A percentile compares a stretch with the other conserved stretches of the same genome.
phyloP scores from a whole-genome alignment of 2,113 vertebrate species.

The Ivindomyrus marchei region DNA sequence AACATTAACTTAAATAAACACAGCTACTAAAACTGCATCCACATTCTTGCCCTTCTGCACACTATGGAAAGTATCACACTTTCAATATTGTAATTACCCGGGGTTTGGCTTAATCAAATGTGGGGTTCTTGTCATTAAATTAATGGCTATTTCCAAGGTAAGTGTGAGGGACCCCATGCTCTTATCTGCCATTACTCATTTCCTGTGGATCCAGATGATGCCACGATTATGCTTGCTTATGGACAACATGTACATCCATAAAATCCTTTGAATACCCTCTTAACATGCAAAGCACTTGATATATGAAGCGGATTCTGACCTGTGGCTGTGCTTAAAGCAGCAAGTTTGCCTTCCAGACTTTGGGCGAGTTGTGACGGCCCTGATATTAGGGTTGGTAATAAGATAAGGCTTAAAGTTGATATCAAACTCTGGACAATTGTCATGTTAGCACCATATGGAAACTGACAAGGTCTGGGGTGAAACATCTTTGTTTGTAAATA shows the following conservation, averaged over 20 bases:
- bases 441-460: background rate
- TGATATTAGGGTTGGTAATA: background rate
- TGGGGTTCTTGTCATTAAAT: background rate
- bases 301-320: background rate
- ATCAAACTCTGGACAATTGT: background rate
- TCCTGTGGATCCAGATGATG: background rate
- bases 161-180: background rate
- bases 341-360: background rate
- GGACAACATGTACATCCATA: background rate
- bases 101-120: background rate
- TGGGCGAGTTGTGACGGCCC: background rate
- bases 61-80: background rate
- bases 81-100: background rate
- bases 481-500: background rate
- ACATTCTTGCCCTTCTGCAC: background rate
- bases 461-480: background rate
- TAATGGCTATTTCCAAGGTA: background rate
- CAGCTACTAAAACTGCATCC: background rate
- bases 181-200: background rate
- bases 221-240: background rate
- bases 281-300: background rate
- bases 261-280: background rate
- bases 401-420: background rate
- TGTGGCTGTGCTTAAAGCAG: too few species aligned
- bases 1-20: background rate